Evolutionary conservation across 2,888 invertebrate genomes (phyloP), one percentile per base, ranked within the genome.

Genomic region (Chymomyza fuscimana): DNA sequence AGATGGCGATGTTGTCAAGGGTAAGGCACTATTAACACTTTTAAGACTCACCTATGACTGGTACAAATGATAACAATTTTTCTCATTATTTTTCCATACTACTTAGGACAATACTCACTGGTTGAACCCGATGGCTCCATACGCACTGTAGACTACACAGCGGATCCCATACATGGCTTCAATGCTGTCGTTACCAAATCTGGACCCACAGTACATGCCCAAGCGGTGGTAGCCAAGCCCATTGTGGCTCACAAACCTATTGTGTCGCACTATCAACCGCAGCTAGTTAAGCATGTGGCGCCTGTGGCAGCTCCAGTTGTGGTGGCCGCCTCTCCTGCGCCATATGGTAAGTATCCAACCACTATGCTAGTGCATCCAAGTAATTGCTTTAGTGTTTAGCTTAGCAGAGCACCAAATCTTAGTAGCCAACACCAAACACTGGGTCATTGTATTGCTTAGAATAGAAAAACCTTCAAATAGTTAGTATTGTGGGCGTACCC

Each of bases 1-100:
- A 70, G 94, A 94, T 73, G 94, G 94, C 0, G 94, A 94, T 89
- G 93, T 94, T 40, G 94, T 94, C 1, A 94, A 94, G 93, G 94
- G 94, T 94, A 87, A 72, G 19, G 22, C 10, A n/a, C 10, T 4
- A 4, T 51, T 19, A 4, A 4, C 59, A 54, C n/a, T 22, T 2
- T 40, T 22, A 50, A 56, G 19, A 5, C 16, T 15, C 25, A 29
- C 10, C 16, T 32, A 7, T 7, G 7, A 32, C 32, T 32, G 6
- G 9, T 1, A 32, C 7, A 5, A 7, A 9, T 32, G 1, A 7
- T 32, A 32, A 32, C 32, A 32, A 32, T 32, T 12, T 51, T 22
- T 56, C 54, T 9, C 5, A 12, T 36, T 58, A 65, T 25, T 10
- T 52, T 63, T 12, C 10, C 9, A 1, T 19, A 12, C 22, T 22